These are phyloP conservation scores for Trypoxylus dichotomus DNA, from an alignment of 1,140 invertebrate genomes.

Conservation along the genomic window DNA sequence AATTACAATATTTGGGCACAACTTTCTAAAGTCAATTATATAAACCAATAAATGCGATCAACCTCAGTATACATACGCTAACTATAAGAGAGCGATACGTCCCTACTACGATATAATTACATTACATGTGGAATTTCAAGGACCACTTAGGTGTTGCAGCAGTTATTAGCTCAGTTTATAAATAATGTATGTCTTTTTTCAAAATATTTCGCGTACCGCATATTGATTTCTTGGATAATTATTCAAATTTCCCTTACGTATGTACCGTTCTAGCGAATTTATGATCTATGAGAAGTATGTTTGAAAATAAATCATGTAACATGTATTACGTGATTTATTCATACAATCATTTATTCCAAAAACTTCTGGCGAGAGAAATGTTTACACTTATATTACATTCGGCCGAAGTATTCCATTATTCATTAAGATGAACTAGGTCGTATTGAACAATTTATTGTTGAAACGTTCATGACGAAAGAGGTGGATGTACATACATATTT, in stretches of 20 bases:
- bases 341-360: neutral
- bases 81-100: neutral
- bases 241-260: neutral
- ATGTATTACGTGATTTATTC: neutral
- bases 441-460: neutral
- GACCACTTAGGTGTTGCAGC: neutral
- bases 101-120: neutral
- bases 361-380: neutral
- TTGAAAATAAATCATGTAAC: neutral
- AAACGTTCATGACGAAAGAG: neutral
- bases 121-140: neutral
- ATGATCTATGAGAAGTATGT: neutral
- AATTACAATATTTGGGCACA: neutral
- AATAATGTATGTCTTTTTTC: neutral
- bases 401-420: neutral
- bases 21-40: conserved; percentile 3
- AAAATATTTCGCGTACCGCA: neutral
- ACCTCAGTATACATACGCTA: neutral
- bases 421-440: neutral
- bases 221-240: neutral
- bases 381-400: neutral
- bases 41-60: neutral
- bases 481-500: neutral
- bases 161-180: neutral
- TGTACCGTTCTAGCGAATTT: neutral